Evolutionary conservation across 2,113 vertebrate genomes (phyloP).

Genomic region (Marmota monax): DNA sequence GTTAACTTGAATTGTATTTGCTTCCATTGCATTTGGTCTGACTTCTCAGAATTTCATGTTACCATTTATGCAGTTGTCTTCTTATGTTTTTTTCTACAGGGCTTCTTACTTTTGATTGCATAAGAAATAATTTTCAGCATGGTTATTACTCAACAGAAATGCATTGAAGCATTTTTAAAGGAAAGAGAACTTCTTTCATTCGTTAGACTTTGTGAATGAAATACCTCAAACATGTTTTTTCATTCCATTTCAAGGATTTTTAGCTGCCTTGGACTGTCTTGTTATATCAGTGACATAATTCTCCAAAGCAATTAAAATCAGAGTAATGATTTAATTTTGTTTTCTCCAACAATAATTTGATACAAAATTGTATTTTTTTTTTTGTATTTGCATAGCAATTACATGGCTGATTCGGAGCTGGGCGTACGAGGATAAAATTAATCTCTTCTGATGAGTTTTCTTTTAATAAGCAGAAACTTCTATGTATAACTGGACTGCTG

Average conservation of each 20-base stretch:
- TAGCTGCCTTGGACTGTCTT: background rate
- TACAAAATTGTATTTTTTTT: slow-evolving; percentile 18
- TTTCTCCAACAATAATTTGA: background rate
- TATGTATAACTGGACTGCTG: background rate
- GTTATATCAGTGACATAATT: background rate
- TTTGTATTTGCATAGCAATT: slow-evolving; percentile 16
- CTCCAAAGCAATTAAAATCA: background rate
- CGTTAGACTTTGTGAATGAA: slow-evolving; percentile 19
- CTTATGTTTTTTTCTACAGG: background rate
- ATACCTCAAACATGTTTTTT: background rate
- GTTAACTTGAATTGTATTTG: background rate
- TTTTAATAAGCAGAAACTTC: background rate
- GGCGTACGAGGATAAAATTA: background rate
- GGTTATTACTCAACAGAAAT: background rate
- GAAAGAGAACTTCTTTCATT: background rate
- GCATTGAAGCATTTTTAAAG: background rate
- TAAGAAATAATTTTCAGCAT: slow-evolving; percentile 17
- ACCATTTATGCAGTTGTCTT: background rate
- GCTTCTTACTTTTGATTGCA: background rate
- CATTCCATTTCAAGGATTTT: background rate
- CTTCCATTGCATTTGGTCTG: background rate
- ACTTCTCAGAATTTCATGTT: slow-evolving; percentile 20
- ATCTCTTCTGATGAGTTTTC: slow-evolving; percentile 38
- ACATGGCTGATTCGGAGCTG: background rate
- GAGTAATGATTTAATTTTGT: background rate